Evolutionary conservation across 2,888 invertebrate species (phyloP), one percentile per base, ranked within the genome.

Genomic region (Syrista parreyssii): DNA sequence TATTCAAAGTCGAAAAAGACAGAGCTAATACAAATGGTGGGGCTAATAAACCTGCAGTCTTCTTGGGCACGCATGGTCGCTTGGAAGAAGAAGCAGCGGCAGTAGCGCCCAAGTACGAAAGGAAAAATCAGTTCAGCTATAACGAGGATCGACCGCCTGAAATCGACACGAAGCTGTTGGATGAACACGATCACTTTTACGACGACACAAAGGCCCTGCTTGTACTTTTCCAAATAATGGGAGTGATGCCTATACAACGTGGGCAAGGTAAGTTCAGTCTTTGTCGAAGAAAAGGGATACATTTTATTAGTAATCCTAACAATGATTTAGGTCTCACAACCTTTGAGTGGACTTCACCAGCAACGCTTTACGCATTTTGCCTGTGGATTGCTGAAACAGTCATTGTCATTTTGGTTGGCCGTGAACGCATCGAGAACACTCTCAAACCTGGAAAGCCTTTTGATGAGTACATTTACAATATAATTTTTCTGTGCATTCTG

Each of bases 141-240:
- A 78, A 78, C 35, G 78, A 78, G 35, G 78, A 78, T 35, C 68
- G 72, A 40, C n/a, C 34, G 86, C 92, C 93, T 74, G 89, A 92
- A 11, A 90, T 91, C 78, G 94, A 94, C 88, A 93, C 93, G 0
- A 92, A 93, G 0, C 90, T 95, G 0, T 88, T 95, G 82, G 95
- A 95, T 81, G 92, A 94, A 79, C 95, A 95, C 79, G 95, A 95
- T 87, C 95, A 94, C 78, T 96, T 95, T 86, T 95, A 95, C 86
- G 91, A 94, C 30, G 95, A 94, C 0, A 96, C 95, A 0, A 95
- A 95, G 88, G 95, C 95, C 85, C 89, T 96, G 72, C 89, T 96
- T 81, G 94, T 95, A 0, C 91, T 96, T 6, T 96, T 96, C 85
- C 95, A 96, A 89, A 94, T 95, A 71, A 95, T 95, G 95, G 95